Evolutionary conservation across 2,113 vertebrate species (phyloP).

Genomic region (Micronycteris hirsuta): DNA sequence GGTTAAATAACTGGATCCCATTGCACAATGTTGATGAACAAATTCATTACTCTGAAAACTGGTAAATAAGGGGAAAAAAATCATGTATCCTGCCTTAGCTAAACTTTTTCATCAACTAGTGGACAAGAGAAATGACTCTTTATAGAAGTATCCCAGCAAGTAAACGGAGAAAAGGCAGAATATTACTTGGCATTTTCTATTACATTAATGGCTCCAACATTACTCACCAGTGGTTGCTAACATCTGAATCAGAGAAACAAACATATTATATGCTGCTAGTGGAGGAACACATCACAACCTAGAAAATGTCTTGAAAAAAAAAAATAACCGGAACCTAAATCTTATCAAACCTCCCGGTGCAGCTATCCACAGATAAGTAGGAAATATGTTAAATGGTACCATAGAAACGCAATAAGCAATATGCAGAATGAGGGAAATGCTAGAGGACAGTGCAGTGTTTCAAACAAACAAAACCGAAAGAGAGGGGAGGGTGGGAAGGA

Average conservation of each 20-base stretch:
- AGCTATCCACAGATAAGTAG: neutral
- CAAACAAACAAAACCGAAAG: neutral
- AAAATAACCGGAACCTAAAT: neutral
- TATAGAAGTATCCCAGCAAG: neutral
- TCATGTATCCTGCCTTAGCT: neutral
- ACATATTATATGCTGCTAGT: neutral
- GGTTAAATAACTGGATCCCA: neutral
- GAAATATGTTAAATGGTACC: neutral
- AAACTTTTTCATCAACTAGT: neutral
- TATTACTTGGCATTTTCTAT: neutral
- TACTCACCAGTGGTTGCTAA: neutral
- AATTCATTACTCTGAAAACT: conserved; percentile 21
- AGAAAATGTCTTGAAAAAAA: neutral
- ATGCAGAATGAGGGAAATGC: neutral
- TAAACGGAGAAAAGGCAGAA: neutral
- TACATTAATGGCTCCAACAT: neutral
- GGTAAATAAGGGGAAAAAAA: neutral
- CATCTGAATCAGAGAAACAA: neutral
- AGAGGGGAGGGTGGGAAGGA: neutral
- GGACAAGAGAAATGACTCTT: neutral
- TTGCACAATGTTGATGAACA: neutral
- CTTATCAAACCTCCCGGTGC: neutral
- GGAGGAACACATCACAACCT: neutral
- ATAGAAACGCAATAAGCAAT: neutral
- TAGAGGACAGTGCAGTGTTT: neutral